These are phyloP conservation scores for Hypanus sabinus DNA, from an alignment of 2,113 vertebrate species.

Conservation along the genomic window DNA sequence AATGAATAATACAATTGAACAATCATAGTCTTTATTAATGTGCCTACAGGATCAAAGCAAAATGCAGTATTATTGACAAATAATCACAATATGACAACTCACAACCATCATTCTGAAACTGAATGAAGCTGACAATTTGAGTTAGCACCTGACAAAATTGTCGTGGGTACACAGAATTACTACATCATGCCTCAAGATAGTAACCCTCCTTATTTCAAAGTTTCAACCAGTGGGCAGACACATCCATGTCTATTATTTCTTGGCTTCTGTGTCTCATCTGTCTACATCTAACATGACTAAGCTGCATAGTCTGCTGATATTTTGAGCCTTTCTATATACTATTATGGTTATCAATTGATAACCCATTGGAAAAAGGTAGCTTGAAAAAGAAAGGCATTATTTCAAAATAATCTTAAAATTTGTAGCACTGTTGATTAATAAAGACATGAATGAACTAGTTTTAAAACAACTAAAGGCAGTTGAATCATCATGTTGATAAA, in stretches of 20 bases:
- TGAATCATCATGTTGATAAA: neutral
- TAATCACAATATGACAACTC: too few relatives aligned
- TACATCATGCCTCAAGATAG: neutral
- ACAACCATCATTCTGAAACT: too few relatives aligned
- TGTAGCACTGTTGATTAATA: neutral
- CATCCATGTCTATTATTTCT: neutral
- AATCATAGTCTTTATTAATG: too few relatives aligned
- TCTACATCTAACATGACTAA: too few relatives aligned
- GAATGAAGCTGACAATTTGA: neutral
- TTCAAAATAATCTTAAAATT: neutral
- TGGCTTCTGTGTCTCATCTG: neutral
- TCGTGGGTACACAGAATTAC: neutral
- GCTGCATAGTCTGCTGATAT: neutral
- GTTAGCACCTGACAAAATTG: neutral
- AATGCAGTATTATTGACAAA: too few relatives aligned
- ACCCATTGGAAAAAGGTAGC: too few relatives aligned
- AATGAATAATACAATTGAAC: neutral
- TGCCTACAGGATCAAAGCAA: too few relatives aligned
- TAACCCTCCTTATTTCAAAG: neutral
- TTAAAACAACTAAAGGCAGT: neutral
- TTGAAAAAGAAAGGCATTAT: neutral
- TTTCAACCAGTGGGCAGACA: neutral
- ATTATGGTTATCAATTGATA: neutral
- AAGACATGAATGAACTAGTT: conserved; percentile 16
- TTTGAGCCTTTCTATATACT: neutral